Evolutionary conservation across 2,113 vertebrate genomes (phyloP), one percentile per base, ranked within the genome.

Genomic region (Plotosus lineatus): DNA sequence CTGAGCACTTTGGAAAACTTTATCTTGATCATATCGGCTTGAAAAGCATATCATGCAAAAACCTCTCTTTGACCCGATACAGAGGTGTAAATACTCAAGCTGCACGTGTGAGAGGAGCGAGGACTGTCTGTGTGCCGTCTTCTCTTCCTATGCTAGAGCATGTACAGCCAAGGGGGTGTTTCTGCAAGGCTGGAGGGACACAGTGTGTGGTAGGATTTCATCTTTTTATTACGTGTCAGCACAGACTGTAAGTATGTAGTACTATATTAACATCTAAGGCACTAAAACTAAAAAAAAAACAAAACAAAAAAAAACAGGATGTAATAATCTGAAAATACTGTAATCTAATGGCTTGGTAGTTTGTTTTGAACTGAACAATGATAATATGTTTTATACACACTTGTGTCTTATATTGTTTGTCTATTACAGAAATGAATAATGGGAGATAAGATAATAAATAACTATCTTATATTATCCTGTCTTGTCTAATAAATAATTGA

Each of bases 41-140:
- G 21, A 14, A 19, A 17, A 31, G 50, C 8, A 33, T 51, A 33
- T 51, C 6, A 31, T 48, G 15, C 44, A 71, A 73, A 51, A 31
- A 3, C 31, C 36, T 51, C 1, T 26, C 4, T 51, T 31, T 73
- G 21, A 73, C 66, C 15, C 31, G 55, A 31, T 58, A 56, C 90
- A 99, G 98, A 94, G 95, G 72, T 99, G 98, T 87, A 95, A 82
- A 23, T 98, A 99, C 6, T 95, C 97, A 63, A 94, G 94, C 1
- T 99, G 98, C 77, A 97, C 93, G 87, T 98, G 97, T n/a, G 91
- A 94, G 81, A 93, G 95, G 90, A 95, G 65, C 1, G 96, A 99
- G 80, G 91, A 92, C 80, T 98, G 98, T 85, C 74, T 99, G 88
- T 99, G 98, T 28, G 95, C 95, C 0, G 94, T 96, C 0, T 89